Conservation (phyloP, 1,140 invertebrate genomes). For the Venustaconcha ellipsiformis region DNA sequence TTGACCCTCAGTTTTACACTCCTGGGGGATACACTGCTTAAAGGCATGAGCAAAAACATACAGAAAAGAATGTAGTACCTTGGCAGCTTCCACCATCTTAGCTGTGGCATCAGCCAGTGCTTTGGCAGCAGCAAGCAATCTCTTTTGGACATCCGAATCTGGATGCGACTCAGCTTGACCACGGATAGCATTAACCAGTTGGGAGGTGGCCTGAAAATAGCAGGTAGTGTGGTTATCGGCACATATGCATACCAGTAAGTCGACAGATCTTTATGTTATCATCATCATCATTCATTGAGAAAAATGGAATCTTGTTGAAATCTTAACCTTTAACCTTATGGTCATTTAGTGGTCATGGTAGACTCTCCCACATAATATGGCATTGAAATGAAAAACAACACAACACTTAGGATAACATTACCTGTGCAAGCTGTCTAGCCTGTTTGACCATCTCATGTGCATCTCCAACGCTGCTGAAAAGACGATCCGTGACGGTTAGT, state of each 20-base stretch:
- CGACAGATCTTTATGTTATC: no score
- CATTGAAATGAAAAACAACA: neutral
- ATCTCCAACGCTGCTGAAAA: constrained; percentile 87
- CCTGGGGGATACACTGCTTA: no score
- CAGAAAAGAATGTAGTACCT: constrained; percentile 67
- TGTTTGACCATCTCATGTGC: constrained; percentile 93
- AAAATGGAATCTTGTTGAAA: no score
- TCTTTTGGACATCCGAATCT: constrained; percentile 89
- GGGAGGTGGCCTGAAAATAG: constrained; percentile 82
- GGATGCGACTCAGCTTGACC: constrained; percentile 89
- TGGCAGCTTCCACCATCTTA: constrained; percentile 95
- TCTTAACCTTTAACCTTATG: no score
- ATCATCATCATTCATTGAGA: no score
- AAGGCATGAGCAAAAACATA: no score
- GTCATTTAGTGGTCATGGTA: no score
- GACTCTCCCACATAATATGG: no score
- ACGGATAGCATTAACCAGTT: constrained; percentile 93
- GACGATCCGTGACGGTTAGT: constrained; percentile 87
- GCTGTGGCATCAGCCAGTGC: constrained; percentile 95
- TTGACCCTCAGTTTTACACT: no score
- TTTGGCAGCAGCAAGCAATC: constrained; percentile 86
- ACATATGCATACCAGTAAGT: no score
- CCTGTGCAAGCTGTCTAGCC: constrained; percentile 86
- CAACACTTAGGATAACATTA: constrained; percentile 25
- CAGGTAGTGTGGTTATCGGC: no score